Evolutionary conservation across 2,797 vertebrate genomes (phyloP).

Genomic region (Myotis daubentonii): DNA sequence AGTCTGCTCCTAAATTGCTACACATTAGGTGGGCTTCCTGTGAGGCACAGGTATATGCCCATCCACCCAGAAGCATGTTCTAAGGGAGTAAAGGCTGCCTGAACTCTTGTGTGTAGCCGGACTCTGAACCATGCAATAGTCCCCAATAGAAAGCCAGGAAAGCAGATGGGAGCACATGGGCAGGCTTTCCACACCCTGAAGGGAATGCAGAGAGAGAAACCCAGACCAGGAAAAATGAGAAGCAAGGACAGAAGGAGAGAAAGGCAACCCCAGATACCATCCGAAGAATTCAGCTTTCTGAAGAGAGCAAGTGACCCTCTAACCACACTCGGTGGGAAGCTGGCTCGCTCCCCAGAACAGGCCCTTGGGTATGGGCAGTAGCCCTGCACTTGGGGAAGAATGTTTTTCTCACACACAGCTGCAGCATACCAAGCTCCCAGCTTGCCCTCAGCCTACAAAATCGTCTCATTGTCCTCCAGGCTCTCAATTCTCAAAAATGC

Average conservation of each 20-base stretch:
- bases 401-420: constrained; percentile 9
- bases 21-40: fast-evolving
- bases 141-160: background rate
- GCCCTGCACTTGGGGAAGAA: background rate
- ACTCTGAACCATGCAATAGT: background rate
- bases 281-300: background rate
- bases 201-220: background rate
- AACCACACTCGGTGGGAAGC: background rate
- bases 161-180: background rate
- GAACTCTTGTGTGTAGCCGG: background rate
- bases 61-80: background rate
- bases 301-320: background rate
- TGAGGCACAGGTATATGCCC: background rate
- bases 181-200: background rate
- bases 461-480: background rate
- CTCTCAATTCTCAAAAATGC: constrained; percentile 45
- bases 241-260: background rate
- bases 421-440: background rate
- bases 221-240: constrained; percentile 6
- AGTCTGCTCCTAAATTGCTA: background rate
- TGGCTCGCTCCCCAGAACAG: background rate
- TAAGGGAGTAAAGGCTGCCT: background rate
- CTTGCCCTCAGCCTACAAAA: background rate
- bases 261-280: background rate
- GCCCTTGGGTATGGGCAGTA: background rate